Conservation (phyloP, 2,888 invertebrate species). For the Drosophila paramelanica region DNA sequence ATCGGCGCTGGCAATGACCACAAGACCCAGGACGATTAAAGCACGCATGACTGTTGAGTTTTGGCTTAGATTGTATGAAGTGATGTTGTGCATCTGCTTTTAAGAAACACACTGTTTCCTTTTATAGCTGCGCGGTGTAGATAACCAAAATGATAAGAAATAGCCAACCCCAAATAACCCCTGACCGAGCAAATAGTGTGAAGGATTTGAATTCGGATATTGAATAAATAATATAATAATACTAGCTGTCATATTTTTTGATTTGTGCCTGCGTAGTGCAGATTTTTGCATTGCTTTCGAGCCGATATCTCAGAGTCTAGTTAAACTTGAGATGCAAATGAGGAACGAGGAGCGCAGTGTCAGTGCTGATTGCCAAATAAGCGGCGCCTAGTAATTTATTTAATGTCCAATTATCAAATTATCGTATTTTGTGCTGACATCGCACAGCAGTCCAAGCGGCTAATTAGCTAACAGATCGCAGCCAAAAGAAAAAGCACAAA, state of each 20-base stretch:
- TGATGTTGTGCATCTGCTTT: conserved; percentile 55
- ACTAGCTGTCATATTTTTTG: conserved; percentile 43
- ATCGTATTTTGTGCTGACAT: conserved; percentile 68
- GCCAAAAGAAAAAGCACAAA: background rate
- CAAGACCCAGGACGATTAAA: conserved; percentile 62
- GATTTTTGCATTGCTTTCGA: conserved; percentile 29
- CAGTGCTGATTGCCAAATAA: conserved; percentile 55
- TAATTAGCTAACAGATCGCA: conserved; percentile 59
- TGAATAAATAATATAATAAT: conserved; percentile 63
- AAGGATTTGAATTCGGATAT: conserved; percentile 38
- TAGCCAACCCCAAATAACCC: conserved; percentile 15
- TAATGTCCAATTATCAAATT: conserved; percentile 77
- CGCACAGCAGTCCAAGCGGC: conserved; percentile 55
- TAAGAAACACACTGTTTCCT: conserved; percentile 15
- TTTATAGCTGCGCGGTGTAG: conserved; percentile 59
- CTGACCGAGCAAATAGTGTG: conserved; percentile 32
- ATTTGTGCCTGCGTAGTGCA: conserved; percentile 50
- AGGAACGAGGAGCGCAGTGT: conserved; percentile 23
- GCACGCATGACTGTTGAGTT: conserved; percentile 61
- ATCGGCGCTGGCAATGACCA: conserved; percentile 59
- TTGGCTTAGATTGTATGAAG: conserved; percentile 31
- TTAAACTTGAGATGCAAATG: conserved; percentile 55
- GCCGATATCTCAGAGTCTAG: conserved; percentile 7
- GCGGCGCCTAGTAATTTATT: conserved; percentile 80
- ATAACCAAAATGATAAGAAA: conserved; percentile 23